Conservation (phyloP, 2,113 vertebrate species). For the Oxyruncus cristatus region DNA sequence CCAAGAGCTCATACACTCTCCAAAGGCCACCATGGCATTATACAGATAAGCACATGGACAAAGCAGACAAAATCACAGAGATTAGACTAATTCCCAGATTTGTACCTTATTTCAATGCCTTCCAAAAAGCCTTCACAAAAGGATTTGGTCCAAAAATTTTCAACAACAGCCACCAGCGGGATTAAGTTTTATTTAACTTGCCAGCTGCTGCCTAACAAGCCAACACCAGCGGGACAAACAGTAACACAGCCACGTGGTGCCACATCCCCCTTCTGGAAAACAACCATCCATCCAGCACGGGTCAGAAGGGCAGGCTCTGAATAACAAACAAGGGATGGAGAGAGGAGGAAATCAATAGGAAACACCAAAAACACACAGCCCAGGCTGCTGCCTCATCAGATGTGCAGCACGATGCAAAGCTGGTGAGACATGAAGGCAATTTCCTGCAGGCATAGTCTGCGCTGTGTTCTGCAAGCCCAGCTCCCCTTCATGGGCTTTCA, state of each 20-base stretch:
- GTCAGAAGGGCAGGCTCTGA: constrained; percentile 47
- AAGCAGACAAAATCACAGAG: constrained; percentile 15
- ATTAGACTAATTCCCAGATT: constrained; percentile 20
- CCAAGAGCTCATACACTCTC: not conserved
- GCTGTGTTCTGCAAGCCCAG: not conserved
- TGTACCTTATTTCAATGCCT: not conserved
- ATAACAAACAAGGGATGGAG: constrained; percentile 58
- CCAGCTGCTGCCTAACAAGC: constrained; percentile 35
- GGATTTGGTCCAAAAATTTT: constrained; percentile 21
- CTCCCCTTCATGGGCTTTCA: not conserved
- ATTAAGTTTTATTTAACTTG: constrained; percentile 24
- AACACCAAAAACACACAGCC: constrained; percentile 27
- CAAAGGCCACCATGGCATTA: not conserved
- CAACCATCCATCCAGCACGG: constrained; percentile 15
- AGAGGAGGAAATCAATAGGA: constrained; percentile 50
- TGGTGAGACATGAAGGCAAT: not conserved
- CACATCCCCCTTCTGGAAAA: constrained; percentile 41
- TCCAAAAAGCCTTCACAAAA: constrained; percentile 35
- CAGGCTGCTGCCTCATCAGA: constrained; percentile 20
- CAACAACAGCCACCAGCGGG: not conserved
- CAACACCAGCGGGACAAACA: not conserved
- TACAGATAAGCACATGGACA: not conserved
- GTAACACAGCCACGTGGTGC: not conserved
- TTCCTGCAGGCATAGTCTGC: not conserved
- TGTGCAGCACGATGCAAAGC: not conserved